Conservation (phyloP, 2,797 vertebrate genomes). For the Peromyscus eremicus region DNA sequence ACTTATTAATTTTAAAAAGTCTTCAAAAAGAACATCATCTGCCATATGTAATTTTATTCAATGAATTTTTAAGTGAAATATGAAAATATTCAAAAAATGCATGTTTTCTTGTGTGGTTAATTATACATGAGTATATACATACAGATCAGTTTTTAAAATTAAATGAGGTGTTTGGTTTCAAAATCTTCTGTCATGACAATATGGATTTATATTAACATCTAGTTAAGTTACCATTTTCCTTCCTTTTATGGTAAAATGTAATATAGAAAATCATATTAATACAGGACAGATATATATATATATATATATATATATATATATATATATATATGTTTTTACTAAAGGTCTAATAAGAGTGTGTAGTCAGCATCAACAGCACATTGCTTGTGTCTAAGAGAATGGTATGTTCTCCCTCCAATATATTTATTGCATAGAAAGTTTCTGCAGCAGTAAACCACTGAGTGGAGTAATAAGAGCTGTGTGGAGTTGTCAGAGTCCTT, state of each 20-base stretch:
- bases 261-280: slow-evolving; percentile 10
- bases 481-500: not conserved
- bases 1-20: slow-evolving; percentile 37
- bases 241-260: slow-evolving; percentile 34
- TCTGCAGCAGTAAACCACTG: not conserved
- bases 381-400: slow-evolving; percentile 16
- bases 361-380: not conserved
- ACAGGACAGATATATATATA: not conserved
- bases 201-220: slow-evolving; percentile 16
- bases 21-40: not conserved
- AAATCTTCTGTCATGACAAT: not conserved
- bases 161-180: not conserved
- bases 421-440: slow-evolving; percentile 11
- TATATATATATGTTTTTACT: not conserved
- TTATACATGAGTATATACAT: not conserved
- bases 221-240: not conserved
- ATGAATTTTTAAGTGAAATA: slow-evolving; percentile 23
- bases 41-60: not conserved
- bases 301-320: no score
- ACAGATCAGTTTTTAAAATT: not conserved
- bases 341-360: not conserved
- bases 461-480: not conserved
- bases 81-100: not conserved
- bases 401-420: slow-evolving; percentile 11
- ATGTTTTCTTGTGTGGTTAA: not conserved